Evolutionary conservation across 2,888 invertebrate genomes (phyloP), one percentile per base, ranked within the genome.

Genomic region (Tiliacea citrago): DNA sequence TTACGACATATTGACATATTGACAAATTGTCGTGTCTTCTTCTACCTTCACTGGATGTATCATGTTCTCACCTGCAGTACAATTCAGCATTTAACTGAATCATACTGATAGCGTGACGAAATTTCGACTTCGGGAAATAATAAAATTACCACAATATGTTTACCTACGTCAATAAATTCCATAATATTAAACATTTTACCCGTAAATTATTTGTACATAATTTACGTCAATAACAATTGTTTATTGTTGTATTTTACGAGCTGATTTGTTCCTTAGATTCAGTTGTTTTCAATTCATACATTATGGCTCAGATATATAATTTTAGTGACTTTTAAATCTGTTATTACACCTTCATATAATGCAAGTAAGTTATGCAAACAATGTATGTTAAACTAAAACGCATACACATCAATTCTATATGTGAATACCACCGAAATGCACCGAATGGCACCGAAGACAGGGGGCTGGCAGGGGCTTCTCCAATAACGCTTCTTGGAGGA

Each of bases 161-260:
- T 18, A 53, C 45, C 6, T 57, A 57, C 71, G 62, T 77, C 62
- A 76, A 13, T 62, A 10, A 39, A 57, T 45, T 55, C 0, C 0
- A 21, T 42, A 42, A n/a, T 5, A 58, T 45, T 16, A 29, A 60
- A 55, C 16, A 49, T 39, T 53, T 24, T 61, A 4, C 16, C 13
- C 18, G 0, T 69, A 16, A 24, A 5, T 55, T 8, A 39, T 16
- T 47, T 42, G 6, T 6, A n/a, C 18, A 24, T 21, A 10, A 74
- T 8, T 4, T 63, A 39, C 45, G 35, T 75, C 66, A 75, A 2
- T 21, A 24, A 39, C 47, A n/a, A 39, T 58, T 62, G 49, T 16
- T 21, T 35, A 62, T 49, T 42, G 21, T 13, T 63, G 10, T 12
- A 51, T 51, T 58, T 75, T 58, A 29, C 18, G 35, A 3, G 16